Evolutionary conservation across 2,888 invertebrate species (phyloP).

Genomic region (Eucera pruinosa): DNA sequence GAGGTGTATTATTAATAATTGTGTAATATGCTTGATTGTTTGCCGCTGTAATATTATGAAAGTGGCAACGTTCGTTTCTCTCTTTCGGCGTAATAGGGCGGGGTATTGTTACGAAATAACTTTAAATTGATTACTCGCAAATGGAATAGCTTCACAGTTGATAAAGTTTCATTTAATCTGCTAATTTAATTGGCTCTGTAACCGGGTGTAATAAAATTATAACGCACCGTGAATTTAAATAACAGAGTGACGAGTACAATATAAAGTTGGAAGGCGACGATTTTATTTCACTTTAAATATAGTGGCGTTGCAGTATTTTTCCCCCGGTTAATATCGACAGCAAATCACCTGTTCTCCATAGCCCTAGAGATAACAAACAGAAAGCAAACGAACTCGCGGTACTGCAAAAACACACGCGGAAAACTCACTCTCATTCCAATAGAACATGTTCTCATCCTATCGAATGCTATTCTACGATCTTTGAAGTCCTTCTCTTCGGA

Average conservation of each 20-base stretch:
- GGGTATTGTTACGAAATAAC: constrained; percentile 3
- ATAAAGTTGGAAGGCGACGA: not conserved
- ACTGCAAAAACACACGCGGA: too few species aligned
- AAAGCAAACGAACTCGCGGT: too few species aligned
- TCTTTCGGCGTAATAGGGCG: not conserved
- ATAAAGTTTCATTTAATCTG: constrained; percentile 20
- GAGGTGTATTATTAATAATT: not conserved
- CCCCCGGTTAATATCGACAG: not conserved
- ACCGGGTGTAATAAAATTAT: not conserved
- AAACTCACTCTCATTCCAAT: not conserved
- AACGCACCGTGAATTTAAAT: not conserved
- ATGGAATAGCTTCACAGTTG: constrained; percentile 14
- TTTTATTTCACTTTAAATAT: not conserved
- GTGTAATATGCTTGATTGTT: constrained; percentile 1
- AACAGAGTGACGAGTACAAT: not conserved
- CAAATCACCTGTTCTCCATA: too few species aligned
- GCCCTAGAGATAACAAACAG: not conserved
- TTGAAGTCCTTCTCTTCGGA: too few species aligned
- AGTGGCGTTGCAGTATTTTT: not conserved
- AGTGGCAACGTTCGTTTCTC: constrained; percentile 34
- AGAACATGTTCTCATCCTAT: constrained; percentile 1
- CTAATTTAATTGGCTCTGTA: constrained; percentile 3
- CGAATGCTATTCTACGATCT: too few species aligned
- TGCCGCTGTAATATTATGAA: constrained; percentile 5
- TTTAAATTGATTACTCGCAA: constrained; percentile 22